Evolutionary conservation across 2,797 vertebrate species (phyloP).

Genomic region (Phyllotis vaccarum): DNA sequence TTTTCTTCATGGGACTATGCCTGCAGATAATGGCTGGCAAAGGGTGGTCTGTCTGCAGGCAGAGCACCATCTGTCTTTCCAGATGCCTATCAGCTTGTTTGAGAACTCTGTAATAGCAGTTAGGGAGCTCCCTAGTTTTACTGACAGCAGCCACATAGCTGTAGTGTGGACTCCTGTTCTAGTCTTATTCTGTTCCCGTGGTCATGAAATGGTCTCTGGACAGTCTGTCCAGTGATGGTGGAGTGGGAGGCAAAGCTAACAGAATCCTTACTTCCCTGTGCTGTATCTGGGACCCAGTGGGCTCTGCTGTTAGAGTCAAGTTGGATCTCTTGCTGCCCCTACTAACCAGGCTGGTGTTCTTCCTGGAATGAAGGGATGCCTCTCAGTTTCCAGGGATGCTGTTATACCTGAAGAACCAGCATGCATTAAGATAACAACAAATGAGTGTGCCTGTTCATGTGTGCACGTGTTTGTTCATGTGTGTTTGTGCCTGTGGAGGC

Average conservation of each 20-base stretch:
- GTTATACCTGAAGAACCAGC: background rate
- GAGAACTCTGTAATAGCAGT: no score
- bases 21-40: rapidly evolving
- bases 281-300: rapidly evolving
- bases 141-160: rapidly evolving
- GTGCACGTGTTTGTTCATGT: background rate
- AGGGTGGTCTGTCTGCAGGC: background rate
- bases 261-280: background rate
- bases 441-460: background rate
- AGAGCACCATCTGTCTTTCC: no score
- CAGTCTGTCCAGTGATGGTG: background rate
- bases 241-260: rapidly evolving
- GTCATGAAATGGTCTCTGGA: background rate
- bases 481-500: background rate
- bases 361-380: background rate
- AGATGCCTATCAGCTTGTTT: background rate
- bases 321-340: background rate
- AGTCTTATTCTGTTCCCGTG: rapidly evolving
- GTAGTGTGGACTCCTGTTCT: rapidly evolving
- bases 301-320: background rate
- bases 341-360: background rate
- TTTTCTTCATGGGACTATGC: background rate
- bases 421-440: background rate
- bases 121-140: rapidly evolving
- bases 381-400: background rate